Conservation (phyloP, 2,113 vertebrate genomes). For the Sarotherodon lohbergeri region DNA sequence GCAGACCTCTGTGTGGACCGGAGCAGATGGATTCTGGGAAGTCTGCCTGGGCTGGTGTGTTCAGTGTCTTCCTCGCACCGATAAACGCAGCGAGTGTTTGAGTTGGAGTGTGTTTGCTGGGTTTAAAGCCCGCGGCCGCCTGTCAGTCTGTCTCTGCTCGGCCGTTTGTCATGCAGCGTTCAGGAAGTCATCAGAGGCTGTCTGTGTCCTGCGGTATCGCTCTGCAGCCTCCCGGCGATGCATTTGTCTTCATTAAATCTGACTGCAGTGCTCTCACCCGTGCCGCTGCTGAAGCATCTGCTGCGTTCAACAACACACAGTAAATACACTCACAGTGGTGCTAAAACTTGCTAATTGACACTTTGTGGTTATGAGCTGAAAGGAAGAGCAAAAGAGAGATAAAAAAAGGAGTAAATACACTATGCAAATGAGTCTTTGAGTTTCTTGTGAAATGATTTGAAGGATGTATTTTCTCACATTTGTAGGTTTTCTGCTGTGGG, state of each 20-base stretch:
- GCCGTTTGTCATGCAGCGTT: background rate
- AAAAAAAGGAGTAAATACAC: background rate
- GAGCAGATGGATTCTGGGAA: background rate
- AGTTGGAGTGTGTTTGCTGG: background rate
- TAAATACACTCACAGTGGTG: background rate
- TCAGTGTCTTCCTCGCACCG: background rate
- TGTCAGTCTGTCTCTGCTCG: background rate
- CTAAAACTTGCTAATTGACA: constrained; percentile 11
- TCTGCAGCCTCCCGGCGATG: background rate
- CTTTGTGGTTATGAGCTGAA: background rate
- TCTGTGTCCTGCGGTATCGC: background rate
- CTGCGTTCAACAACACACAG: background rate
- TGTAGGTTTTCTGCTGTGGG: background rate
- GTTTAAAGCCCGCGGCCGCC: background rate
- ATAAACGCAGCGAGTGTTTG: background rate
- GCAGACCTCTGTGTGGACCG: background rate
- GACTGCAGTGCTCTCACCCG: background rate
- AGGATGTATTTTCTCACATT: background rate
- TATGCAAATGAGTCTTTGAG: background rate
- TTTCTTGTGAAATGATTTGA: background rate
- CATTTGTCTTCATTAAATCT: constrained; percentile 24
- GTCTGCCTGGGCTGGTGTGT: background rate
- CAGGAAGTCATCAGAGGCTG: constrained; percentile 11
- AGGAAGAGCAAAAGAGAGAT: background rate
- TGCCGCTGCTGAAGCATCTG: background rate